Conservation (phyloP, 2,888 invertebrate species). For the Pomacea canaliculata region DNA sequence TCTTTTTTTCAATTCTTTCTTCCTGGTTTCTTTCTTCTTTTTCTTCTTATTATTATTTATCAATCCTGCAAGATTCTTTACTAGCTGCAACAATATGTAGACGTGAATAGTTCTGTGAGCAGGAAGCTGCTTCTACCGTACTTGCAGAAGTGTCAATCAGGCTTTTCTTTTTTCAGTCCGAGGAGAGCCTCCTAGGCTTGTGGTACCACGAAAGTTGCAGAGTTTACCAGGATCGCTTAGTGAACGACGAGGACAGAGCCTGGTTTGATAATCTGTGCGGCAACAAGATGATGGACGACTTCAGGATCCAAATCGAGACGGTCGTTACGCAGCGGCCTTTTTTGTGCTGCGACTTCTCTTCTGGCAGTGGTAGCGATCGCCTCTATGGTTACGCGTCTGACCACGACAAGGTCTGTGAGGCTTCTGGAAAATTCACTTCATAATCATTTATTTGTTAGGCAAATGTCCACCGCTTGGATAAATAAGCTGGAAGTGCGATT, state of each 20-base stretch:
- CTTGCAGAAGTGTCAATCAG: too few species aligned
- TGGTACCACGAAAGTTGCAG: conserved; percentile 71
- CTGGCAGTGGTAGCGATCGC: conserved; percentile 55
- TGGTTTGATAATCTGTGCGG: conserved; percentile 67
- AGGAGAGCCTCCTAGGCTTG: conserved; percentile 63
- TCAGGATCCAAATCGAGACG: conserved; percentile 72
- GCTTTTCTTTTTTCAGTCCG: conserved; percentile 41
- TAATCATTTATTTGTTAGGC: neutral
- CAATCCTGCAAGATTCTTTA: too few species aligned
- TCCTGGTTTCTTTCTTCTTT: too few species aligned
- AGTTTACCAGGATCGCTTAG: conserved; percentile 70
- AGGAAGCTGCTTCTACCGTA: too few species aligned
- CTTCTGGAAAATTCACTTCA: neutral
- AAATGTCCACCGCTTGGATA: neutral
- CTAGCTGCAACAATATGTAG: too few species aligned
- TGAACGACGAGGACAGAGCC: conserved; percentile 68
- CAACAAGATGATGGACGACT: conserved; percentile 74
- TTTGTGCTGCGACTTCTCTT: conserved; percentile 78
- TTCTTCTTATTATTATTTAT: too few species aligned
- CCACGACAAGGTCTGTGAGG: conserved; percentile 73
- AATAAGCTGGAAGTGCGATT: neutral
- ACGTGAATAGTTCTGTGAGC: too few species aligned
- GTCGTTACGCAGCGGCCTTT: conserved; percentile 74
- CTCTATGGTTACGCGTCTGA: conserved; percentile 78
- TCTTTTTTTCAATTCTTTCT: too few species aligned